Conservation (phyloP, 2,113 vertebrate species). For the Semnornis frantzii region DNA sequence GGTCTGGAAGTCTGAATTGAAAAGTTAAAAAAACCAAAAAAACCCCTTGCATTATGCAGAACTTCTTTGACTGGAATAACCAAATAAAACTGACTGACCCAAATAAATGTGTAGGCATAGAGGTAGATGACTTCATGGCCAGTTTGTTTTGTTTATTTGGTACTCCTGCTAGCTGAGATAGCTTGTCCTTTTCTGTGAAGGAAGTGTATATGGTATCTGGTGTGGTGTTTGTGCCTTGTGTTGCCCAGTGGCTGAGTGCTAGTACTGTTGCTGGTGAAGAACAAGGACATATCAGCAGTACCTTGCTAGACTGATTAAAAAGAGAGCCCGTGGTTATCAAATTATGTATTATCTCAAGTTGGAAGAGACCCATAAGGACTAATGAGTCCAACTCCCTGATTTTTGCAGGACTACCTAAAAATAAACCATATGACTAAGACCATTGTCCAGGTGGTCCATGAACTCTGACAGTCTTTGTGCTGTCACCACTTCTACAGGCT, state of each 20-base stretch:
- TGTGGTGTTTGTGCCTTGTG: not conserved
- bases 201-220: not conserved
- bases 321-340: not conserved
- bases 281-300: not conserved
- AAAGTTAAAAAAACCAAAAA: not conserved
- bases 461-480: not conserved
- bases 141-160: not conserved
- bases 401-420: not conserved
- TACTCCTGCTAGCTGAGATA: not conserved
- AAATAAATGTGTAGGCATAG: not conserved
- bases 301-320: not conserved
- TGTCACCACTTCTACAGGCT: rapidly evolving
- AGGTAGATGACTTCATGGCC: not conserved
- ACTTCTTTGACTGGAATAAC: not conserved
- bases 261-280: not conserved
- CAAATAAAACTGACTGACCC: not conserved
- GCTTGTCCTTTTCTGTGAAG: not conserved
- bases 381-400: not conserved
- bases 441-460: not conserved
- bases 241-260: not conserved
- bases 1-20: not conserved
- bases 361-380: not conserved
- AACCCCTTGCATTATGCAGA: not conserved
- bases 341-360: not conserved
- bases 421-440: not conserved